Percentiles rank a stretch among this genome's conserved stretches.
Conservation (phyloP, 2,113 vertebrate species). For the Pao palembangensis region DNA sequence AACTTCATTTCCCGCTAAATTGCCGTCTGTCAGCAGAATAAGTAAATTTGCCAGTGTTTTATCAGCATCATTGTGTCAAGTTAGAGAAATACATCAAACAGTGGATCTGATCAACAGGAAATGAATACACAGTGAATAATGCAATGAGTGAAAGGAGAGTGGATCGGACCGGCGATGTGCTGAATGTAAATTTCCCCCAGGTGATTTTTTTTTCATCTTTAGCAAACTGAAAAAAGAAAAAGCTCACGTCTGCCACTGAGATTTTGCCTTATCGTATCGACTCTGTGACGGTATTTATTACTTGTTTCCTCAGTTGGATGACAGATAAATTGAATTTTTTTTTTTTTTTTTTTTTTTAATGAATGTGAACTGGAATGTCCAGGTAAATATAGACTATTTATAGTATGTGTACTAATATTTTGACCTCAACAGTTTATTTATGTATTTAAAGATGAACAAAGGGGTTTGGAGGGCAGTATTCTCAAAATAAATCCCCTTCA, state of each 20-base stretch:
- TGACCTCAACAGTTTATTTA: no score
- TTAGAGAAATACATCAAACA: slow-evolving; percentile 79
- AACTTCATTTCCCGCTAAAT: slow-evolving; percentile 95
- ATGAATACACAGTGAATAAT: slow-evolving; percentile 78
- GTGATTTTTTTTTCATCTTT: slow-evolving; percentile 24
- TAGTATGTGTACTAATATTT: no score
- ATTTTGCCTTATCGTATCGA: slow-evolving; percentile 56
- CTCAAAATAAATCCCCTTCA: slow-evolving; percentile 59
- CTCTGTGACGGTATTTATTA: slow-evolving; percentile 67
- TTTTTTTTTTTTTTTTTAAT: no score
- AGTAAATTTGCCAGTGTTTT: slow-evolving; percentile 91
- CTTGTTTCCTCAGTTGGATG: slow-evolving; percentile 62
- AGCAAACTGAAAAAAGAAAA: slow-evolving; percentile 42
- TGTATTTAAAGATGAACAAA: no score
- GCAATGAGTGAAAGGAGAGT: slow-evolving; percentile 68
- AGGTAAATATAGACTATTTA: no score
- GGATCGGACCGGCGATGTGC: slow-evolving; percentile 69
- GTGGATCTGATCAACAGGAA: slow-evolving; percentile 89
- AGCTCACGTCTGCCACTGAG: slow-evolving; percentile 38
- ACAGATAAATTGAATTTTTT: slow-evolving; percentile 72
- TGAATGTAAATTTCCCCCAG: slow-evolving; percentile 71
- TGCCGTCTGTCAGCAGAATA: slow-evolving; percentile 92
- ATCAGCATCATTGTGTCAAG: slow-evolving; percentile 84
- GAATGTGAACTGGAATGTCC: no score
- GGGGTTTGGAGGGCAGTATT: slow-evolving; percentile 24